phyloP scores from a whole-genome alignment of 2,797 vertebrate genomes.

The Lemur catta region DNA sequence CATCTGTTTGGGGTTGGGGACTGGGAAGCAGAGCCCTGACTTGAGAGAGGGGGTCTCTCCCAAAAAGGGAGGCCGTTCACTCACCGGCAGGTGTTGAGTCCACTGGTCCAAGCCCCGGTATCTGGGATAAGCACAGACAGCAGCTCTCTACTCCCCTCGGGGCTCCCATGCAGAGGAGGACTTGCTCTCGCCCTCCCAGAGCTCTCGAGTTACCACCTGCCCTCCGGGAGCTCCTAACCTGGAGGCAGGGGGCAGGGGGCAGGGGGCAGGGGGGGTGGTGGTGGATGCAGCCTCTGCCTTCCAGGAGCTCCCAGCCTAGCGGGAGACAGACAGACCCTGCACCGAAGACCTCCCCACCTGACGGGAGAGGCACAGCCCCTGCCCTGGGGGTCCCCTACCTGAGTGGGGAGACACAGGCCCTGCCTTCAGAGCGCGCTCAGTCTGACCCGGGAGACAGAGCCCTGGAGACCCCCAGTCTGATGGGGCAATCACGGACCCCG shows the following conservation, averaged over 20 bases:
- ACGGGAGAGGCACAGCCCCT: not conserved
- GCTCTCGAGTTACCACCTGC: not conserved
- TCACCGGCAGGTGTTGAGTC: not conserved
- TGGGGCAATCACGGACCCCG: not conserved
- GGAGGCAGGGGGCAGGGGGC: not conserved
- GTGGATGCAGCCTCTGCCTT: not conserved
- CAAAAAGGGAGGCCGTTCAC: not conserved
- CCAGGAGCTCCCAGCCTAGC: not conserved
- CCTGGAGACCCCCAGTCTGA: not conserved
- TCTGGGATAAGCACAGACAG: not conserved
- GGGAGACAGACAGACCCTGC: not conserved
- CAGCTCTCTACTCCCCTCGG: not conserved
- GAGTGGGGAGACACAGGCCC: not conserved
- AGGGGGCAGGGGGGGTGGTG: too few relatives aligned
- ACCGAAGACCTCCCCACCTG: not conserved
- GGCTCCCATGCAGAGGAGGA: not conserved
- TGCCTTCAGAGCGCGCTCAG: not conserved
- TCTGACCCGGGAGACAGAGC: rapidly evolving
- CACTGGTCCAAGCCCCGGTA: not conserved
- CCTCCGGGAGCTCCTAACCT: not conserved
- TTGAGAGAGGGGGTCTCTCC: not conserved
- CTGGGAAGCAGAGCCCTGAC: not conserved
- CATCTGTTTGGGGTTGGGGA: not conserved
- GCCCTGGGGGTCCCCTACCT: not conserved
- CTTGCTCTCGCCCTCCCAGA: not conserved